Conservation (phyloP, 2,888 invertebrate genomes). For the Julus scanicus region DNA sequence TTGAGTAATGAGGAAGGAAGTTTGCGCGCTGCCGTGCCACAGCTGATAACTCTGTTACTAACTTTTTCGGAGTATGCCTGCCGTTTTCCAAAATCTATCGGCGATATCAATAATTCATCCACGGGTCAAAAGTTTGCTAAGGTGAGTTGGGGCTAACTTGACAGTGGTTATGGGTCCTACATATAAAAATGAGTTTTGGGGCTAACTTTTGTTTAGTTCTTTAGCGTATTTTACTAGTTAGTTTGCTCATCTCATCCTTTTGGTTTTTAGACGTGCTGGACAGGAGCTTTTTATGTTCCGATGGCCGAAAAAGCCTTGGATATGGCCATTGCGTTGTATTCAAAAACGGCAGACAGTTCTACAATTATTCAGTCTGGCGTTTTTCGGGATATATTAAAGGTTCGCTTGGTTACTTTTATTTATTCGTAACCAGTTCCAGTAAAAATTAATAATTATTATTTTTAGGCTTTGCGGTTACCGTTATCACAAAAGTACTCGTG, state of each 20-base stretch:
- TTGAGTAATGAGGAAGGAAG: slow-evolving; percentile 46
- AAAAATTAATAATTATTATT: neutral
- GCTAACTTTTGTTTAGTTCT: no score
- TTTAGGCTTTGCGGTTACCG: slow-evolving; percentile 56
- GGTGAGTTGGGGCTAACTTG: neutral
- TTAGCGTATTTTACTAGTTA: no score
- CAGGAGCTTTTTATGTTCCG: slow-evolving; percentile 73
- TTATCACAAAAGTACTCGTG: slow-evolving; percentile 69
- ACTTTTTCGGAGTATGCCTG: slow-evolving; percentile 52
- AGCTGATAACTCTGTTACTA: slow-evolving; percentile 49
- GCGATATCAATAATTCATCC: neutral
- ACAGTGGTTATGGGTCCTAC: neutral
- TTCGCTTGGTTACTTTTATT: slow-evolving; percentile 60
- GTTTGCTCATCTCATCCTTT: neutral
- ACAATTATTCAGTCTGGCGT: slow-evolving; percentile 79
- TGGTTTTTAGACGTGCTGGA: slow-evolving; percentile 29
- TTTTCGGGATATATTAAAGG: slow-evolving; percentile 76
- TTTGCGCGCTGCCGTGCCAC: slow-evolving; percentile 46
- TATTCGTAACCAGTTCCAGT: neutral
- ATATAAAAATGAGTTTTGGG: no score
- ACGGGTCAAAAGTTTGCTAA: slow-evolving; percentile 1
- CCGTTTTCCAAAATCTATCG: slow-evolving; percentile 17
- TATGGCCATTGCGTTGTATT: slow-evolving; percentile 80
- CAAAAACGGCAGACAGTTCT: slow-evolving; percentile 76
- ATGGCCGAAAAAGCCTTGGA: slow-evolving; percentile 84